A percentile compares a stretch with the other conserved stretches of the same genome.
phyloP scores from a whole-genome alignment of 2,797 vertebrate genomes.

The Caiman crocodilus region DNA sequence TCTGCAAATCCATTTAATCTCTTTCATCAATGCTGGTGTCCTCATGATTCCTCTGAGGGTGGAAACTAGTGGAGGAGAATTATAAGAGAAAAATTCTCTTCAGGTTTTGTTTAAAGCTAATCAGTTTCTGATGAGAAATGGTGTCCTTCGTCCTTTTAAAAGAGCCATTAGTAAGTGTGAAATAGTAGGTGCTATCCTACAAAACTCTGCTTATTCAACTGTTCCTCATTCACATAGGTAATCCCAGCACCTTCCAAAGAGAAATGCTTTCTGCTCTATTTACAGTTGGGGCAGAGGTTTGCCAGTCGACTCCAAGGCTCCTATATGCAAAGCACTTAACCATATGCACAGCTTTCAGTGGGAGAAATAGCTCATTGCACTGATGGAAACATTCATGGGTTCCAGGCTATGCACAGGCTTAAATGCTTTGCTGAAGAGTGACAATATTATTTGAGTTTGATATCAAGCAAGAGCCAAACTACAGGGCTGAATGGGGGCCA shows the following conservation, averaged over 20 bases:
- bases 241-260: background rate
- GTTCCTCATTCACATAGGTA: rapidly evolving
- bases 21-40: constrained; percentile 29
- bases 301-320: background rate
- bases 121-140: background rate
- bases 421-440: background rate
- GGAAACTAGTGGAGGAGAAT: background rate
- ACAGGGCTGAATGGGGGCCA: background rate
- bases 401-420: background rate
- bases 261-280: background rate
- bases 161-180: background rate
- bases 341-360: background rate
- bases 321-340: background rate
- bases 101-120: background rate
- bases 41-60: constrained; percentile 23
- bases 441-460: background rate
- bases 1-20: constrained; percentile 58
- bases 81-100: constrained; percentile 4
- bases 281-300: background rate
- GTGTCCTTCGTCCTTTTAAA: background rate
- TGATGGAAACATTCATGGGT: background rate
- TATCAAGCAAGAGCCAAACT: background rate
- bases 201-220: background rate
- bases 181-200: background rate
- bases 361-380: background rate